A percentile compares a stretch with the other conserved stretches of the same genome.
Conservation (phyloP, 2,113 vertebrate genomes). For the Corynorhinus townsendii region DNA sequence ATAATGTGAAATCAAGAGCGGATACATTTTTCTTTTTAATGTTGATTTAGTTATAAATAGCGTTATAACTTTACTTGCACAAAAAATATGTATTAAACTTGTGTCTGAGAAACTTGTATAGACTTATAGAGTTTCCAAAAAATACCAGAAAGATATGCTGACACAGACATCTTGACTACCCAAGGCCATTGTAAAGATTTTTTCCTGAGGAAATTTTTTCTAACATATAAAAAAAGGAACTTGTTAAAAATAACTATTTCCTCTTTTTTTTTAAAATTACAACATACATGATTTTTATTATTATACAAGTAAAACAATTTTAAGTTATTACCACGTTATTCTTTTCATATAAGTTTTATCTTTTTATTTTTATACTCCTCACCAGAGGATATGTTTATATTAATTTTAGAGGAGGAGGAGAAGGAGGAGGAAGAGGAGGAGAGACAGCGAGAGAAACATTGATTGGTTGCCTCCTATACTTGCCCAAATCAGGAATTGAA, state of each 20-base stretch:
- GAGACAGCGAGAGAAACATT: too few relatives aligned
- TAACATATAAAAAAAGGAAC: background rate
- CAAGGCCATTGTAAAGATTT: background rate
- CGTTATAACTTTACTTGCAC: background rate
- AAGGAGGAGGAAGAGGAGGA: too few relatives aligned
- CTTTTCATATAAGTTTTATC: background rate
- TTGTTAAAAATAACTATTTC: background rate
- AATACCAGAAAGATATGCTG: background rate
- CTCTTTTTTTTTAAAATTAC: background rate
- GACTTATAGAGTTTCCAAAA: background rate
- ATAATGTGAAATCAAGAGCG: slow-evolving; percentile 9
- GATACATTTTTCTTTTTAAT: slow-evolving; percentile 24
- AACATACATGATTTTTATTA: background rate
- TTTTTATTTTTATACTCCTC: background rate
- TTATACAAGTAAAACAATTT: background rate
- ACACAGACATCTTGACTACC: background rate
- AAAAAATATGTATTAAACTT: background rate
- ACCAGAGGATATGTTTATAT: too few relatives aligned
- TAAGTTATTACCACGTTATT: background rate
- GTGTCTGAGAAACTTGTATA: background rate
- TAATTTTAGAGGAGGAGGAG: too few relatives aligned
- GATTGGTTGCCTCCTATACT: too few relatives aligned
- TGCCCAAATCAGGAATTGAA: too few relatives aligned
- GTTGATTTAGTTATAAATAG: background rate
- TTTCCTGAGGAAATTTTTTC: background rate